Base-by-base conservation (phyloP, 2,888 invertebrate genomes). In the Piscicola geometra region DNA sequence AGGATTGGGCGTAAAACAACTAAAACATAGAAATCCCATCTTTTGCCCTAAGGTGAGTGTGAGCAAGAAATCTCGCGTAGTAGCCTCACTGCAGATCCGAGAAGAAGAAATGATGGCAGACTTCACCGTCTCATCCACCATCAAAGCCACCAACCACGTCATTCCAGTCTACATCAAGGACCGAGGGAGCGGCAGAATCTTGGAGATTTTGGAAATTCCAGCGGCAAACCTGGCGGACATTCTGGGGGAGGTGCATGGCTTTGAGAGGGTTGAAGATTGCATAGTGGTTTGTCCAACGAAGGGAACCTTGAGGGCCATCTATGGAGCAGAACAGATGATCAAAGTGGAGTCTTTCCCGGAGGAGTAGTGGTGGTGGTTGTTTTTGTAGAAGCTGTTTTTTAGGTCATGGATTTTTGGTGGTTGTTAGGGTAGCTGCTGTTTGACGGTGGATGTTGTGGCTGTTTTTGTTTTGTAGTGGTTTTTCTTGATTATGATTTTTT, bases 21-120 rank as follows among this genome's bases (percentile, higher is more conserved):
- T 21, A 15, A 36, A 0, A 70, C 28, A 50, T n/a, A n/a, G n/a
- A n/a, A n/a, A n/a, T n/a, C n/a, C n/a, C n/a, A n/a, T n/a, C n/a
- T n/a, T n/a, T n/a, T n/a, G n/a, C n/a, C n/a, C 33, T n/a, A 2
- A 68, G 68, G 73, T 76, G 0, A 76, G 47, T n/a, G 76, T 76
- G 25, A 50, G 30, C 12, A n/a, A 28, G 18, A 50, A 72, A n/a
- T 67, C 76, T 15, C 71, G 73, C n/a, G 47, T 67, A 5, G 76
- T 73, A 56, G 77, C 77, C 9, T 33, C 64, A n/a, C 56, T 77
- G 75, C 52, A 75, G 64, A 70, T 77, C 30, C 41, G 75, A 0
- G 77, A 77, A 71, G 77, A 77, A 70, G 77, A 77, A 15, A n/a
- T 77, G 41, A 75, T 70, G 33, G 77, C 77, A 28, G 77, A 77